Percentiles rank a stretch among this genome's conserved stretches.
Conservation (phyloP, 2,113 vertebrate genomes). For the Boleophthalmus pectinirostris region DNA sequence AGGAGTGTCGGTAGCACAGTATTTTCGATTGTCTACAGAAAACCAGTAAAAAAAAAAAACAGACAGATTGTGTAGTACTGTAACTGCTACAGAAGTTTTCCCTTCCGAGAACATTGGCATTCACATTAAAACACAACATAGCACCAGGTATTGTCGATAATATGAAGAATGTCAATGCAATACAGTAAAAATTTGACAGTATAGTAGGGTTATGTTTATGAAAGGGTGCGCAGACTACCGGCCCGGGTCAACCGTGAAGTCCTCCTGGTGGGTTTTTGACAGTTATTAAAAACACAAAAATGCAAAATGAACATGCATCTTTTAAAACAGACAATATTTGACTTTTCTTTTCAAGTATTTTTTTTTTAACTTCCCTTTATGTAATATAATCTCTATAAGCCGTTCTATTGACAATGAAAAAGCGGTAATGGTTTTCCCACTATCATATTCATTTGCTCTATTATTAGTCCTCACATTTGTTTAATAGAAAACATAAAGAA, state of each 20-base stretch:
- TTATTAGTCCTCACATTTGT: conserved; percentile 81
- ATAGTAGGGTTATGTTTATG: conserved; percentile 60
- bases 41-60: conserved; percentile 74
- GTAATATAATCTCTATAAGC: conserved; percentile 79
- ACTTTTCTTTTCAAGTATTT: conserved; percentile 85
- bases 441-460: conserved; percentile 76
- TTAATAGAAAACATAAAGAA: conserved; percentile 82
- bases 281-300: conserved; percentile 62
- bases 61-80: conserved; percentile 72
- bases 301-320: conserved; percentile 77
- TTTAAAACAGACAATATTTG: conserved; percentile 70
- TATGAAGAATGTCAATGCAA: conserved; percentile 80
- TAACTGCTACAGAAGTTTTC: conserved; percentile 77
- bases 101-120: conserved; percentile 84
- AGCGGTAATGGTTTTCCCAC: conserved; percentile 75
- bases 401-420: conserved; percentile 76
- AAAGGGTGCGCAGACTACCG: conserved; percentile 68
- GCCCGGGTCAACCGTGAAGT: conserved; percentile 72
- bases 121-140: conserved; percentile 93
- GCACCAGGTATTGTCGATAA: conserved; percentile 90
- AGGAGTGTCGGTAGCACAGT: conserved; percentile 69
- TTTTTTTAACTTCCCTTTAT: conserved; percentile 73
- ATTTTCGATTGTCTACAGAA: conserved; percentile 72
- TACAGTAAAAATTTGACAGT: conserved; percentile 82
- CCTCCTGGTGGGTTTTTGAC: conserved; percentile 68